A percentile compares a stretch with the other conserved stretches of the same genome.
Conservation (phyloP, 1,140 invertebrate genomes). For the Trichomalopsis sarcophagae region DNA sequence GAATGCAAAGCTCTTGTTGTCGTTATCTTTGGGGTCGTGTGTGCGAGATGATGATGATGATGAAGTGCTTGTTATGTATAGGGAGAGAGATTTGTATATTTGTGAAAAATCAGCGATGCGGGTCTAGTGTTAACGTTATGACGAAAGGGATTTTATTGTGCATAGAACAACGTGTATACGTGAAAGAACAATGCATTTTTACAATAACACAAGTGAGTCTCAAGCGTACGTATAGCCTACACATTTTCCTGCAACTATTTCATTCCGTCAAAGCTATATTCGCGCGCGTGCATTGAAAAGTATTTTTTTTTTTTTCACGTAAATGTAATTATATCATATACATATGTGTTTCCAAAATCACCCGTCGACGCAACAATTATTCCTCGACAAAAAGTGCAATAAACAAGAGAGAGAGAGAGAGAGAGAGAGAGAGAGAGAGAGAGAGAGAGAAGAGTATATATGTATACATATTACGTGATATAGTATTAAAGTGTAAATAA, state of each 20-base stretch:
- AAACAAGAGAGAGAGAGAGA: not conserved
- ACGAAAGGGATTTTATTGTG: too few relatives aligned
- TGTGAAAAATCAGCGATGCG: too few relatives aligned
- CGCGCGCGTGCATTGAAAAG: not conserved
- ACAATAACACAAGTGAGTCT: too few relatives aligned
- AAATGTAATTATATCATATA: not conserved
- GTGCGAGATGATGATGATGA: too few relatives aligned
- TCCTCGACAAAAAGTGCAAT: slow-evolving; percentile 40
- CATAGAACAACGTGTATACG: too few relatives aligned
- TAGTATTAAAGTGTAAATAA: slow-evolving; percentile 51
- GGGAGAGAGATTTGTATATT: too few relatives aligned
- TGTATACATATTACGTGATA: slow-evolving; percentile 45
- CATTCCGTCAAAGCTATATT: not conserved
- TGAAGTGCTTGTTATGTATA: too few relatives aligned
- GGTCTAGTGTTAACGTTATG: too few relatives aligned
- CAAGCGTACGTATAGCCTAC: too few relatives aligned
- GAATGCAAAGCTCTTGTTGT: slow-evolving; percentile 6
- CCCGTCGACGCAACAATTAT: not conserved
- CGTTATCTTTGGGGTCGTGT: too few relatives aligned
- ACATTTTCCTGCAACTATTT: not conserved
- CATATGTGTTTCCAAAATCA: not conserved
- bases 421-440: too few relatives aligned
- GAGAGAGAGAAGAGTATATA: slow-evolving; percentile 22
- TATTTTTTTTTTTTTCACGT: slow-evolving; percentile 2
- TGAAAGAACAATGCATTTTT: not conserved